phyloP scores from a whole-genome alignment of 2,113 vertebrate genomes.

The Heliornis fulica region DNA sequence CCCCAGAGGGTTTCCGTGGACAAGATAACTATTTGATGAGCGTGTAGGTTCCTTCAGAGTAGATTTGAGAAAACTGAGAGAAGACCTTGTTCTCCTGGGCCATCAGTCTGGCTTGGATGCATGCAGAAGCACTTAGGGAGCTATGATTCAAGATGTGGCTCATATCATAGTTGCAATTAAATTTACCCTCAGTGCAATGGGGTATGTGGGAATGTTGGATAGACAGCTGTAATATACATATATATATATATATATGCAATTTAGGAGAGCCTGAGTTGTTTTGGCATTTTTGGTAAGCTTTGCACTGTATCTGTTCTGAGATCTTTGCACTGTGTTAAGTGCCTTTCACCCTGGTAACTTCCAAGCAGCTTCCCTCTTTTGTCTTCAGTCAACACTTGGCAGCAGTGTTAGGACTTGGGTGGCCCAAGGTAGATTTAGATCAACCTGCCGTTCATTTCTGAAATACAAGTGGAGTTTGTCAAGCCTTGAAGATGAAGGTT shows the following conservation, averaged over 20 bases:
- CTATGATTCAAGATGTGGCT: not conserved
- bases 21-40: not conserved
- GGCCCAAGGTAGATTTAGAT: not conserved
- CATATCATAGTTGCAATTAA: not conserved
- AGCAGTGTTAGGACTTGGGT: not conserved
- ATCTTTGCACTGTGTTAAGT: not conserved
- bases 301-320: not conserved
- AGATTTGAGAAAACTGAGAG: not conserved
- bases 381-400: not conserved
- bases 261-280: not conserved
- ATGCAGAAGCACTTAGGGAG: rapidly evolving
- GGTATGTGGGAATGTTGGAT: not conserved
- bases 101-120: not conserved
- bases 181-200: not conserved
- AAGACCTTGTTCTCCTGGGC: not conserved
- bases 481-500: not conserved
- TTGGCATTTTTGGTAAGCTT: not conserved
- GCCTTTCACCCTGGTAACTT: not conserved
- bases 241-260: rapidly evolving
- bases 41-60: not conserved
- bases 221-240: no score
- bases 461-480: not conserved
- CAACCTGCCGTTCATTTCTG: not conserved
- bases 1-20: rapidly evolving
- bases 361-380: not conserved